Percentiles rank a stretch among this genome's conserved stretches.
Evolutionary conservation across 2,888 invertebrate species (phyloP).

Genomic region (Orthosia cruda): DNA sequence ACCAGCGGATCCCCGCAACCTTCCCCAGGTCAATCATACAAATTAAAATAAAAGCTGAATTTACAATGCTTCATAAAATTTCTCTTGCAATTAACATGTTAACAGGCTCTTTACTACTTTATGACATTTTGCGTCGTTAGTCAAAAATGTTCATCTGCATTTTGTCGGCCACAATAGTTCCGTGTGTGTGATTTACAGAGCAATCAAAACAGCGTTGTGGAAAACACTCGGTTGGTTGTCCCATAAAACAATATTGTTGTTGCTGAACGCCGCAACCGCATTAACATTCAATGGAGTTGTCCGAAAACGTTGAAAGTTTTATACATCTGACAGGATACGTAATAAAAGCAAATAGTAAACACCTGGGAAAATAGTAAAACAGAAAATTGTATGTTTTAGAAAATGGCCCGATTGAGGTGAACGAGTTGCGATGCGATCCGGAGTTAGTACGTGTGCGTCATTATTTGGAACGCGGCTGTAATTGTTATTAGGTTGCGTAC

Average conservation of each 20-base stretch:
- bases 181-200: slow-evolving; percentile 59
- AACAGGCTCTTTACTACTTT: slow-evolving; percentile 48
- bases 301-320: slow-evolving; percentile 62
- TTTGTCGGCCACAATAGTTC: slow-evolving; percentile 56
- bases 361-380: slow-evolving; percentile 50
- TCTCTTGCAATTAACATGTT: slow-evolving; percentile 17
- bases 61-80: slow-evolving; percentile 27
- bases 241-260: slow-evolving; percentile 60
- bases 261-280: slow-evolving; percentile 46
- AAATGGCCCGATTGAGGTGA: slow-evolving; percentile 37
- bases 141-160: slow-evolving; percentile 62
- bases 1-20: too few relatives aligned
- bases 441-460: slow-evolving; percentile 18
- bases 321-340: slow-evolving; percentile 45
- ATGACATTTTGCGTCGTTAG: slow-evolving; percentile 51
- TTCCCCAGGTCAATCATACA: too few relatives aligned
- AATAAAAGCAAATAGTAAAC: slow-evolving; percentile 61
- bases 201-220: slow-evolving; percentile 60
- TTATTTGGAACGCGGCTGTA: slow-evolving; percentile 44
- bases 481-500: slow-evolving; percentile 44
- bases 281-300: slow-evolving; percentile 67
- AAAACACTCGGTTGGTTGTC: slow-evolving; percentile 51
- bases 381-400: slow-evolving; percentile 47
- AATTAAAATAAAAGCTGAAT: background rate
- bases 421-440: slow-evolving; percentile 14